A percentile compares a stretch with the other conserved stretches of the same genome.
These are phyloP conservation scores for Columbina picui DNA, from an alignment of 2,113 vertebrate species.

Conservation along the genomic window DNA sequence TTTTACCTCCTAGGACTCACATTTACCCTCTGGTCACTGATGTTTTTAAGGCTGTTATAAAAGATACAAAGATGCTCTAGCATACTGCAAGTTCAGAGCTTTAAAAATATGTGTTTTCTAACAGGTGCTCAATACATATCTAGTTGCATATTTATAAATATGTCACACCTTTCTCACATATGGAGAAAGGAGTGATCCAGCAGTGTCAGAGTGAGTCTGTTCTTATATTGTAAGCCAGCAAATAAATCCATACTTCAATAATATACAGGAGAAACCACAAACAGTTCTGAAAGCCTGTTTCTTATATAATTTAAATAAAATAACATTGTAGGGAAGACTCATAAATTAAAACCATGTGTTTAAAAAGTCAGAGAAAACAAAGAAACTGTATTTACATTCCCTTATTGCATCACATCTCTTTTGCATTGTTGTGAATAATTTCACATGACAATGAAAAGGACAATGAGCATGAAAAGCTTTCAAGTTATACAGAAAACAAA, in stretches of 20 bases:
- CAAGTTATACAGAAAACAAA: not conserved
- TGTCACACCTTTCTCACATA: not conserved
- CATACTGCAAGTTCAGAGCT: not conserved
- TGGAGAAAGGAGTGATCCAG: not conserved
- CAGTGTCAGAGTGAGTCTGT: not conserved
- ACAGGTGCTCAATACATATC: not conserved
- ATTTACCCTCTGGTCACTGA: rapidly evolving
- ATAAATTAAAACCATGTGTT: not conserved
- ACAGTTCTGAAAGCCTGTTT: not conserved
- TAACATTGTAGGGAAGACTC: not conserved
- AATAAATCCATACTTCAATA: not conserved
- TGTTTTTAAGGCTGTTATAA: not conserved
- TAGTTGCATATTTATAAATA: not conserved
- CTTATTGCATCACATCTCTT: not conserved
- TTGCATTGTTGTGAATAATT: not conserved
- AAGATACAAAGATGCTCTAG: not conserved
- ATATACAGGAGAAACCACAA: not conserved
- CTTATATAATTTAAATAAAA: not conserved
- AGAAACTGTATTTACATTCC: not conserved
- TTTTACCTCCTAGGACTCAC: not conserved
- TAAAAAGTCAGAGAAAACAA: not conserved
- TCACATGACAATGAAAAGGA: not conserved
- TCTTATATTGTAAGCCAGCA: not conserved
- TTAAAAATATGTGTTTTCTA: not conserved
- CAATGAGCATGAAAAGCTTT: not conserved